Percentiles rank a stretch among this genome's conserved stretches.
These are phyloP conservation scores for Caenorhabditis inopinata DNA, from an alignment of 1,140 invertebrate species.

Conservation along the genomic window DNA sequence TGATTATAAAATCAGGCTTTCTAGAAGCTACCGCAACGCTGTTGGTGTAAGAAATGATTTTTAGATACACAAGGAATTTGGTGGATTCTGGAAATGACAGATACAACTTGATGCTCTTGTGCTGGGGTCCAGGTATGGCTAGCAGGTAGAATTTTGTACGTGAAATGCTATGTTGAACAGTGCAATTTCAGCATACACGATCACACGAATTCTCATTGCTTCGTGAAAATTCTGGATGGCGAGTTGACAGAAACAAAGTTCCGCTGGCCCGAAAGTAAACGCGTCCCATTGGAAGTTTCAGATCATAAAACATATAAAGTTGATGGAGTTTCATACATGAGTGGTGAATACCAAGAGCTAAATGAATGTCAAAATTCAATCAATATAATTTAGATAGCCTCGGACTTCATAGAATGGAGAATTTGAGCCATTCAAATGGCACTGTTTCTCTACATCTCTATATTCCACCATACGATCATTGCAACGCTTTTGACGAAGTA, in stretches of 20 bases:
- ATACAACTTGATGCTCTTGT: constrained; percentile 94
- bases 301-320: constrained; percentile 72
- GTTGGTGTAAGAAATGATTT: no score
- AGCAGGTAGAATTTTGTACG: background rate
- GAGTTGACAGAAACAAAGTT: constrained; percentile 73
- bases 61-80: constrained; percentile 90
- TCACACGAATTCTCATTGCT: constrained; percentile 90
- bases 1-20: no score
- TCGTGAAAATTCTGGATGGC: constrained; percentile 81
- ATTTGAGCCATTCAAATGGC: constrained; percentile 80
- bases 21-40: no score
- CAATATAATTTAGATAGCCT: constrained; percentile 75
- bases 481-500: constrained; percentile 82
- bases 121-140: constrained; percentile 88
- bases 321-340: constrained; percentile 88
- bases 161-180: background rate
- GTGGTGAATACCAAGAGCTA: no score
- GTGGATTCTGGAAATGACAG: constrained; percentile 92
- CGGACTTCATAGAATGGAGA: constrained; percentile 91
- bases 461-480: constrained; percentile 85
- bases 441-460: constrained; percentile 92
- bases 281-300: constrained; percentile 70
- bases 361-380: no score
- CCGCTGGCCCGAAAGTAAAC: constrained; percentile 72
- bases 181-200: constrained; percentile 79